Base-by-base conservation (phyloP, 1,140 invertebrate genomes). In the Tribolium madens region DNA sequence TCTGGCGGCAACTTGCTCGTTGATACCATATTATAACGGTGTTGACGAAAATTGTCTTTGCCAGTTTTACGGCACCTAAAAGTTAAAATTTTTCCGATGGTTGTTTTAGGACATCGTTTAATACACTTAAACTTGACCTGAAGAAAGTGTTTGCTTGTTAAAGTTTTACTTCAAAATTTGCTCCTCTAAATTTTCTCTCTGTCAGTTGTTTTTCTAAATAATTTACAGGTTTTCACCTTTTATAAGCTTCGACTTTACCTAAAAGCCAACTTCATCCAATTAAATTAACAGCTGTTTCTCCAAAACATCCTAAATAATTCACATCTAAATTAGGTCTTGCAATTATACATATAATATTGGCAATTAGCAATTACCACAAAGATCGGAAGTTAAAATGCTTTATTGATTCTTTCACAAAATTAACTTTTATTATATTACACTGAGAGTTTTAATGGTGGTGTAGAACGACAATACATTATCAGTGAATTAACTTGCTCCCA, bases 341-440 rank as follows among this genome's bases (percentile, higher is more conserved):
- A 31, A 33, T n/a, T n/a, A n/a, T n/a, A n/a, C n/a, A n/a, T n/a
- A n/a, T 14, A 64, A 33, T 33, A 64, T 36, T 64, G 57, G 36
- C 57, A 64, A 9, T 64, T 64, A 42, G 36, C 36, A 42, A 42
- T 42, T 42, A 42, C 0, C 9, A 9, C 5, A 42, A 42, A n/a
- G 9, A 10, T 42, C 36, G 36, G 4, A 42, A 42, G 36, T 42
- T 3, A 31, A 31, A 31, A 31, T 3, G 26, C 6, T 3, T 31
- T 31, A 42, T 42, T 42, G 36, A n/a, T 33, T 33, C 57, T 12
- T 33, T 64, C 3, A 60, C 53, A 31, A 60, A 3, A 26, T 12
- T 3, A 50, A 71, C 36, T 71, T 71, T 71, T 47, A 71, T 71
- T 71, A 14, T 71, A 71, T 71, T 17, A 71, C 48, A 36, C 14